Conservation (phyloP, 2,888 invertebrate species). For the Agrotis puta region DNA sequence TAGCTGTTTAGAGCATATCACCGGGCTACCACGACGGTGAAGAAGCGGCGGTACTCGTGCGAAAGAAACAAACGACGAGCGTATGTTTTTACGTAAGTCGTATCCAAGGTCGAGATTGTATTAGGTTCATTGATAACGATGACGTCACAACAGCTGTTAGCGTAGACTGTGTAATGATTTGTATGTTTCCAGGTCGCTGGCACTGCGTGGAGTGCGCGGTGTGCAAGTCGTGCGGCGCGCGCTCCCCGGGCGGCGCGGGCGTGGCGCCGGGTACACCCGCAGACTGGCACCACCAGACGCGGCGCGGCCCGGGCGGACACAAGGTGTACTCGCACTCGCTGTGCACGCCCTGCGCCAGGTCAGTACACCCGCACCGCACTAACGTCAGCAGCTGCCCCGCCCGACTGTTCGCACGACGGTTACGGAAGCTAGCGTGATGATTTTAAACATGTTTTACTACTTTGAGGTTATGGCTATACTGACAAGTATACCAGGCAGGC, state of each 20-base stretch:
- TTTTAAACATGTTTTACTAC: too few species aligned
- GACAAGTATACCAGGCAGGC: constrained; percentile 12
- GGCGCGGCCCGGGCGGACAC: constrained; percentile 87
- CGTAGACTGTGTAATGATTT: too few species aligned
- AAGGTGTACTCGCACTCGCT: constrained; percentile 91
- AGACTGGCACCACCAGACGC: constrained; percentile 89
- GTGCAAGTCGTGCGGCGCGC: constrained; percentile 92
- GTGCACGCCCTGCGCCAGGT: constrained; percentile 94
- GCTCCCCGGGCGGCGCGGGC: constrained; percentile 84
- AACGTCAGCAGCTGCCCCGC: not conserved
- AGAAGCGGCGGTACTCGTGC: too few species aligned
- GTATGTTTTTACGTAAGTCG: too few species aligned
- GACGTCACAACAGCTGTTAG: not conserved
- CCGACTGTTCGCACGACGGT: not conserved
- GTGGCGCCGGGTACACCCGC: constrained; percentile 39
- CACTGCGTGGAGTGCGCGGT: constrained; percentile 95
- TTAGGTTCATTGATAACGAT: not conserved
- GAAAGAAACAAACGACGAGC: too few species aligned
- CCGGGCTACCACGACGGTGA: too few species aligned
- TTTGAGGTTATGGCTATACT: constrained; percentile 20
- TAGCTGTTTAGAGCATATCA: too few species aligned
- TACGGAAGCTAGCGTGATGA: not conserved
- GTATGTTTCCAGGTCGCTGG: constrained; percentile 92
- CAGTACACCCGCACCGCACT: constrained; percentile 69
- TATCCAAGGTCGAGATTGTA: too few species aligned